These are phyloP conservation scores for Pyrochroa serraticornis DNA, from an alignment of 2,888 invertebrate genomes.

Conservation along the genomic window DNA sequence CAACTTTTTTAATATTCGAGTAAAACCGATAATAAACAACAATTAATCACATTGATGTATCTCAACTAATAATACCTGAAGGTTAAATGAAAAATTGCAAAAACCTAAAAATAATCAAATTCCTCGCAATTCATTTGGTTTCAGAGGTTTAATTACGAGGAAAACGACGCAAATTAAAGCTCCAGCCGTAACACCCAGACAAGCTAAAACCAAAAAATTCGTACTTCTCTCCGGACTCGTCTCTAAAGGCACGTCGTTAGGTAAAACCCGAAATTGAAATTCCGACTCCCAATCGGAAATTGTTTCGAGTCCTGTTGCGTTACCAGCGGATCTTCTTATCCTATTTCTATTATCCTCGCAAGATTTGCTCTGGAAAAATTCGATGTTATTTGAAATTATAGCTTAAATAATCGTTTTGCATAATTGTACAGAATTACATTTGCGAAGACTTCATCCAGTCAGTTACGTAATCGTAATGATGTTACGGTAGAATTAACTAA, in stretches of 20 bases:
- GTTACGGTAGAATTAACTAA: no score
- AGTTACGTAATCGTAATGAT: no score
- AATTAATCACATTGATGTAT: no score
- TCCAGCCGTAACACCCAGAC: slow-evolving; percentile 1
- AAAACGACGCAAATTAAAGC: slow-evolving; percentile 2
- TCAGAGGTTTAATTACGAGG: background rate
- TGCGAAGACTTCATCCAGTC: no score
- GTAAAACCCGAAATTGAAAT: slow-evolving; percentile 21
- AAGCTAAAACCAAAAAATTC: background rate
- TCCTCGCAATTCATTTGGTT: background rate
- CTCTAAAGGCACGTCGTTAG: background rate
- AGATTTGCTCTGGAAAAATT: slow-evolving; percentile 1
- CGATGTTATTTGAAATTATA: background rate
- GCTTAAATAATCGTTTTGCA: background rate
- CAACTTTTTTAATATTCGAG: no score
- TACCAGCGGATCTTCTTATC: background rate
- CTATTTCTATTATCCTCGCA: slow-evolving; percentile 12
- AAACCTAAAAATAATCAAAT: no score
- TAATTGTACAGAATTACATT: no score
- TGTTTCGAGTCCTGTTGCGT: background rate
- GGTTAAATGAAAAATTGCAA: no score
- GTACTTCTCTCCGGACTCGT: background rate
- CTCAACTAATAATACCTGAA: no score
- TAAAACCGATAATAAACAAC: no score
- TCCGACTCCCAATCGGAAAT: slow-evolving; percentile 8